These are phyloP conservation scores for Hydraecia micacea DNA, from an alignment of 2,888 invertebrate species.

Conservation along the genomic window DNA sequence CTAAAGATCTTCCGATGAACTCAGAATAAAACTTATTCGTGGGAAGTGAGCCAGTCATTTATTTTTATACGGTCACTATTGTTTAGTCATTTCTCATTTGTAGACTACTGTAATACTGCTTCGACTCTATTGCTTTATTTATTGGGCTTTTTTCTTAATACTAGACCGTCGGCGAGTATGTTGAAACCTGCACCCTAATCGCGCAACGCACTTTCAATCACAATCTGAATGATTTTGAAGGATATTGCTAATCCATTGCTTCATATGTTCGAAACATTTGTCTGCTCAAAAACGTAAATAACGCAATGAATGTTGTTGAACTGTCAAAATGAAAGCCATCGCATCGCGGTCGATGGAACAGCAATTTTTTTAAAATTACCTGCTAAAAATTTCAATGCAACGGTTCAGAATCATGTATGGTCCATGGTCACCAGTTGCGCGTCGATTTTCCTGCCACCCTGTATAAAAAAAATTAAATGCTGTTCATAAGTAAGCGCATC, in stretches of 20 bases:
- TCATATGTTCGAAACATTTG: no score
- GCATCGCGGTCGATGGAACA: not conserved
- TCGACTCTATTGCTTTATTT: not conserved
- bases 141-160: not conserved
- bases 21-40: slow-evolving; percentile 87
- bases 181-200: not conserved
- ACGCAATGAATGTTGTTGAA: not conserved
- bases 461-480: no score
- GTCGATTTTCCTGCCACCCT: no score
- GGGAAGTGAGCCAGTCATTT: slow-evolving; percentile 84
- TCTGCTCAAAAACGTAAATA: not conserved
- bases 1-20: slow-evolving; percentile 89
- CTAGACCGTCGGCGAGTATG: not conserved
- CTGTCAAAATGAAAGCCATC: not conserved
- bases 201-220: no score
- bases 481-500: no score
- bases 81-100: slow-evolving; percentile 87
- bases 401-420: no score
- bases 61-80: slow-evolving; percentile 87
- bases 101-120: slow-evolving; percentile 43
- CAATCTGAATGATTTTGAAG: no score
- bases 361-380: no score
- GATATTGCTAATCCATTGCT: no score
- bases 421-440: no score
- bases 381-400: no score